Evolutionary conservation across 2,888 invertebrate genomes (phyloP).

Genomic region (Stenoptilia bipunctidactyla): DNA sequence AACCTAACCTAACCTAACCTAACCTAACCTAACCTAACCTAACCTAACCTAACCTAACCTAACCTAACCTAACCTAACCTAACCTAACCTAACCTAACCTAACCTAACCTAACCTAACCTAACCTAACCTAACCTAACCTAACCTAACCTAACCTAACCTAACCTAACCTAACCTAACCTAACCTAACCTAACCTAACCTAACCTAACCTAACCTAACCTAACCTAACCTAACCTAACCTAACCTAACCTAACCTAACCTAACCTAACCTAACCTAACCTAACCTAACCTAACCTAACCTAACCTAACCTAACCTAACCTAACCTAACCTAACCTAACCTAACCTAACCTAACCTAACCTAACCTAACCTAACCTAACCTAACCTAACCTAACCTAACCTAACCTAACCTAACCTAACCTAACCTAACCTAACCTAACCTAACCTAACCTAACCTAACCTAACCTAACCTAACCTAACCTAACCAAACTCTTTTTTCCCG

Average conservation of each 20-base stretch:
- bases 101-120: constrained; percentile 17
- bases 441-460: constrained; percentile 8
- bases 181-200: constrained; percentile 17
- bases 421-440: constrained; percentile 8
- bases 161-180: constrained; percentile 19
- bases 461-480: constrained; percentile 8
- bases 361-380: constrained; percentile 7
- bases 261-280: constrained; percentile 8
- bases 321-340: constrained; percentile 8
- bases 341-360: constrained; percentile 9
- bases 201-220: constrained; percentile 18
- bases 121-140: constrained; percentile 18
- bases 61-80: constrained; percentile 7
- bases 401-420: constrained; percentile 7
- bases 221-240: constrained; percentile 17
- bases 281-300: constrained; percentile 9
- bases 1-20: constrained; percentile 6
- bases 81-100: constrained; percentile 17
- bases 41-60: constrained; percentile 7
- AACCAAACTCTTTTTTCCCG: constrained; percentile 4
- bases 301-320: constrained; percentile 9
- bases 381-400: constrained; percentile 8
- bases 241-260: constrained; percentile 8
- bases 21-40: constrained; percentile 6
- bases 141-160: constrained; percentile 18